Conservation (phyloP, 1,140 invertebrate species). For the Pseudomyrmex pallidus region DNA sequence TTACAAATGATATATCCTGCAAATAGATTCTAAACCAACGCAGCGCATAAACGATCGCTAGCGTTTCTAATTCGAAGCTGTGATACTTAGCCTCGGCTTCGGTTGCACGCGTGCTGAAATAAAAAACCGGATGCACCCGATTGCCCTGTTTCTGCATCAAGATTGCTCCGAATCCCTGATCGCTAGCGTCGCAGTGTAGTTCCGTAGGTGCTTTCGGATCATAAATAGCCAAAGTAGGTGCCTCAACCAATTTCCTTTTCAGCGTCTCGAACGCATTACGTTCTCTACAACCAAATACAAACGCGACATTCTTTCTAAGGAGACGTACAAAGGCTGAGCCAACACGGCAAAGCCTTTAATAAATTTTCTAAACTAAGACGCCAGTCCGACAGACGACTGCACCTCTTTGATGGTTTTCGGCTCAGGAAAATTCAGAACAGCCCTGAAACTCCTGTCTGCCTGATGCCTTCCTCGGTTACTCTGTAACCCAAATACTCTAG, state of each 20-base stretch:
- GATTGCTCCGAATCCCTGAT: neutral
- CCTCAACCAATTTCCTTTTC: neutral
- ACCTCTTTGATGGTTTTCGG: conserved; percentile 76
- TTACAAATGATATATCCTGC: no score
- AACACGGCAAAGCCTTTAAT: conserved; percentile 72
- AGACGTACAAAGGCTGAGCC: conserved; percentile 72
- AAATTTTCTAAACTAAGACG: conserved; percentile 78
- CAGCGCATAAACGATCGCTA: no score
- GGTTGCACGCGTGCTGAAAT: no score
- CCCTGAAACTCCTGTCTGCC: conserved; percentile 63
- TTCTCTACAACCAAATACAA: conserved; percentile 53
- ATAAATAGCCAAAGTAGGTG: neutral
- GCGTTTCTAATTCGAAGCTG: no score
- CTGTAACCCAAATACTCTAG: conserved; percentile 73
- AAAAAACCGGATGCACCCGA: neutral
- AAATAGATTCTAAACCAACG: no score
- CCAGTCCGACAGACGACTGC: conserved; percentile 80
- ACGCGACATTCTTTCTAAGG: conserved; percentile 70
- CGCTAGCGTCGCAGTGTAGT: neutral
- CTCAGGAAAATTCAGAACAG: conserved; percentile 61
- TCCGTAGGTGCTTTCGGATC: neutral
- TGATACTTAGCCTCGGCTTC: no score
- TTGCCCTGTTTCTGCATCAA: neutral
- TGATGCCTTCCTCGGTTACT: conserved; percentile 66
- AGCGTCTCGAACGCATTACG: neutral